These are phyloP conservation scores for Myocastor coypus DNA, from an alignment of 2,113 vertebrate genomes.

Conservation along the genomic window DNA sequence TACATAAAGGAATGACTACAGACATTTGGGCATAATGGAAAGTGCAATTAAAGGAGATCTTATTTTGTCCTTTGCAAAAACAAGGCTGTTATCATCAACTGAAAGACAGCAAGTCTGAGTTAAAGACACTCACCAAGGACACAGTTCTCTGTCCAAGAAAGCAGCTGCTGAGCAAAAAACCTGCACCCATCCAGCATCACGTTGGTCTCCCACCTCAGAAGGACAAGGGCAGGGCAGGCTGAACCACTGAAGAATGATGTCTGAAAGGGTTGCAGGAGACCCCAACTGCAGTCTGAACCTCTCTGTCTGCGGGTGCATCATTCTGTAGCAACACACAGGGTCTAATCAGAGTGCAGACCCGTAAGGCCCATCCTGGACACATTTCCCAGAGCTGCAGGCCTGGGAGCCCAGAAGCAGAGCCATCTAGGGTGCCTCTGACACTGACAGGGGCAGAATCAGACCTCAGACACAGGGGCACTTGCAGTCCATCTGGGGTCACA, in stretches of 20 bases:
- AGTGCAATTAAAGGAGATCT: slow-evolving; percentile 22
- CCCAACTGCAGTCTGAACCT: background rate
- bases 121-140: background rate
- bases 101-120: slow-evolving; percentile 38
- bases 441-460: background rate
- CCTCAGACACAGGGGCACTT: background rate
- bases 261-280: background rate
- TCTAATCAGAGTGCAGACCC: background rate
- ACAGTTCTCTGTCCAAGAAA: background rate
- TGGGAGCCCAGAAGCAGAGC: background rate
- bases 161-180: background rate
- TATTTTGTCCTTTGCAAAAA: slow-evolving; percentile 43
- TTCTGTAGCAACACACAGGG: background rate
- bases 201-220: background rate
- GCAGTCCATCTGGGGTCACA: background rate
- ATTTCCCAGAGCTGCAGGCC: background rate
- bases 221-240: background rate
- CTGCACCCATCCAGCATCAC: background rate
- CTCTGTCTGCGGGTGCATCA: background rate
- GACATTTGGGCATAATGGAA: background rate
- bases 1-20: background rate
- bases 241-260: background rate
- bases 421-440: background rate
- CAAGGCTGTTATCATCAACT: slow-evolving; percentile 1
- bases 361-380: background rate